Evolutionary conservation across 30 jellyfish, hydroid and myxozoan species (phyloP).

Genomic region (Cassiopea xamachana): DNA sequence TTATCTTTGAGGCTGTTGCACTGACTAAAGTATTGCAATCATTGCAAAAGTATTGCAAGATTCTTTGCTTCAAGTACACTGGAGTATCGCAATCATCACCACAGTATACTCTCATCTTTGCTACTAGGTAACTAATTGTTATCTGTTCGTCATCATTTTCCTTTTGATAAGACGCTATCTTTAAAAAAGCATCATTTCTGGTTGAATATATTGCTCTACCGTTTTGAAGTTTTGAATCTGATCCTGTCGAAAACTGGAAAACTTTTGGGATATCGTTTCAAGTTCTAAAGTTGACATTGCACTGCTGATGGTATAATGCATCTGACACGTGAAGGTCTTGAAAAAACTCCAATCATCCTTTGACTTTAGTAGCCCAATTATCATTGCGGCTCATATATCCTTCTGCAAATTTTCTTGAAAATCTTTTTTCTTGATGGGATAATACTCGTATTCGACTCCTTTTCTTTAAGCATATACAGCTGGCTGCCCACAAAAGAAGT

Average conservation of each 20-base stretch:
- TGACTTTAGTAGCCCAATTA: slow-evolving; percentile 64
- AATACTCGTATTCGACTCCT: slow-evolving; percentile 48
- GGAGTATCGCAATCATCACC: slow-evolving; percentile 66
- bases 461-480: no score
- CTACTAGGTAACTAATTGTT: slow-evolving; percentile 57
- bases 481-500: no score
- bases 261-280: slow-evolving; percentile 55
- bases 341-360: slow-evolving; percentile 44
- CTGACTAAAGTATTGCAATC: no score
- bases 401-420: slow-evolving; percentile 42
- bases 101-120: slow-evolving; percentile 67
- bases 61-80: slow-evolving; percentile 35
- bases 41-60: slow-evolving; percentile 52
- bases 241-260: slow-evolving; percentile 58
- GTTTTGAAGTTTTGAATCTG: slow-evolving; percentile 23
- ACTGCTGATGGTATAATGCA: slow-evolving; percentile 59
- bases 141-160: slow-evolving; percentile 66
- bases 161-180: slow-evolving; percentile 35
- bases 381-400: slow-evolving; percentile 62
- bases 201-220: slow-evolving; percentile 52
- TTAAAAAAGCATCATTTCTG: background rate
- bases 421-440: slow-evolving; percentile 54
- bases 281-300: slow-evolving; percentile 75
- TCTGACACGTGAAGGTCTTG: slow-evolving; percentile 55
- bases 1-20: no score